Conservation (phyloP, 2,113 vertebrate genomes). For the Epinephelus fuscoguttatus region DNA sequence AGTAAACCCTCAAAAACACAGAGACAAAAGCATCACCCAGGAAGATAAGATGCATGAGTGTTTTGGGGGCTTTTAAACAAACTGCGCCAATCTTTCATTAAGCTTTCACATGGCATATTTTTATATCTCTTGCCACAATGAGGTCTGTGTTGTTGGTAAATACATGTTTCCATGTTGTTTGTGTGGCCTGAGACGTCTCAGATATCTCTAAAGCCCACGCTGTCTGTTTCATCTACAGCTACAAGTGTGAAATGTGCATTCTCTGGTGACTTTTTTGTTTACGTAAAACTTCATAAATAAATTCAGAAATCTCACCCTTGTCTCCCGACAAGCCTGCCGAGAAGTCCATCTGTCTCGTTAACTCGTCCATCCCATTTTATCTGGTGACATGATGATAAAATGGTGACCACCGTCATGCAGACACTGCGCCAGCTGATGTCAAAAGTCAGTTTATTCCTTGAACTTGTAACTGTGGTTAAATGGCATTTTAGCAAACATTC, state of each 20-base stretch:
- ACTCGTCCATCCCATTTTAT: conserved; percentile 85
- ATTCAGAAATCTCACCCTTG: conserved; percentile 77
- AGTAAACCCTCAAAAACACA: conserved; percentile 43
- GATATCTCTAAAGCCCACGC: not conserved
- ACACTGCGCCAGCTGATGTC: not conserved
- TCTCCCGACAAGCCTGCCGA: conserved; percentile 75
- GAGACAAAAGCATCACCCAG: conserved; percentile 59
- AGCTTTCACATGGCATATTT: not conserved
- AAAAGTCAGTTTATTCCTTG: conserved; percentile 5
- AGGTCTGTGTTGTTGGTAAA: conserved; percentile 23
- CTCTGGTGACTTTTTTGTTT: not conserved
- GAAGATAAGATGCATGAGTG: conserved; percentile 1
- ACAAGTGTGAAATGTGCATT: not conserved
- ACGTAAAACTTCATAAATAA: conserved; percentile 18
- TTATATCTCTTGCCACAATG: not conserved
- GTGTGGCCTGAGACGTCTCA: not conserved
- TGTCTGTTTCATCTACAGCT: not conserved
- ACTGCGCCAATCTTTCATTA: not conserved
- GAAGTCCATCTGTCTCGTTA: conserved; percentile 78
- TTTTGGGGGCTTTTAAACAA: not conserved
- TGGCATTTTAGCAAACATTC: conserved; percentile 37
- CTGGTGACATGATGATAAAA: conserved; percentile 68
- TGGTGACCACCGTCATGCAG: conserved; percentile 27
- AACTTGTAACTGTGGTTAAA: conserved; percentile 25
- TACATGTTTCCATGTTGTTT: not conserved